Percentiles rank a stretch among this genome's conserved stretches.
Conservation (phyloP, 2,797 vertebrate genomes). For the Stomatorhinus walkeri region DNA sequence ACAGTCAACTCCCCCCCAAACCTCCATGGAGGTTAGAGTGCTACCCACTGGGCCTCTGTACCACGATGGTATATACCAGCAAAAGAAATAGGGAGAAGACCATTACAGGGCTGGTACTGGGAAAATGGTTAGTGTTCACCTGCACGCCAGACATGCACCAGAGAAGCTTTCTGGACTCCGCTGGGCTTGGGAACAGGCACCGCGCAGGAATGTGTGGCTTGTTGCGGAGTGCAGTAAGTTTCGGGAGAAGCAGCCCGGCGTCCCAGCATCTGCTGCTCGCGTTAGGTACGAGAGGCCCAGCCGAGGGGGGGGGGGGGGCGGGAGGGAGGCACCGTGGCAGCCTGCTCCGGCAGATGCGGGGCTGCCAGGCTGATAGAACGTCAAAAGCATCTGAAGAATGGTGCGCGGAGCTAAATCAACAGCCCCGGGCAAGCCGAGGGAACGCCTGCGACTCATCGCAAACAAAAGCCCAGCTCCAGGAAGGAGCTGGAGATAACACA, state of each 20-base stretch:
- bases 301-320: not conserved
- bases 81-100: not conserved
- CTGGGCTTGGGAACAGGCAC: not conserved
- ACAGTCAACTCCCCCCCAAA: not conserved
- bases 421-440: conserved; percentile 52
- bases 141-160: not conserved
- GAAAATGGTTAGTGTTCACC: not conserved
- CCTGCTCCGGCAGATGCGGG: conserved; percentile 53
- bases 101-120: not conserved
- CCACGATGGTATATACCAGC: not conserved
- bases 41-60: not conserved
- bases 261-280: not conserved
- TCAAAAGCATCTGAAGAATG: conserved; percentile 58
- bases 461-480: conserved; percentile 32
- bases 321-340: conserved; percentile 32
- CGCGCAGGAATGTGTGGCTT: not conserved
- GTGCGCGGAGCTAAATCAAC: conserved; percentile 54
- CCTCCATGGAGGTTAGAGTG: not conserved
- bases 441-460: conserved; percentile 39
- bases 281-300: not conserved
- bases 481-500: conserved; percentile 20
- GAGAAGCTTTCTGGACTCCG: not conserved
- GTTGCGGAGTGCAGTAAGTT: not conserved
- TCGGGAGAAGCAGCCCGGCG: not conserved
- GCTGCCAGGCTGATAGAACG: conserved; percentile 52